Percentiles rank a stretch among this genome's conserved stretches.
phyloP scores from a whole-genome alignment of 2,113 vertebrate species.

The Caracal caracal region DNA sequence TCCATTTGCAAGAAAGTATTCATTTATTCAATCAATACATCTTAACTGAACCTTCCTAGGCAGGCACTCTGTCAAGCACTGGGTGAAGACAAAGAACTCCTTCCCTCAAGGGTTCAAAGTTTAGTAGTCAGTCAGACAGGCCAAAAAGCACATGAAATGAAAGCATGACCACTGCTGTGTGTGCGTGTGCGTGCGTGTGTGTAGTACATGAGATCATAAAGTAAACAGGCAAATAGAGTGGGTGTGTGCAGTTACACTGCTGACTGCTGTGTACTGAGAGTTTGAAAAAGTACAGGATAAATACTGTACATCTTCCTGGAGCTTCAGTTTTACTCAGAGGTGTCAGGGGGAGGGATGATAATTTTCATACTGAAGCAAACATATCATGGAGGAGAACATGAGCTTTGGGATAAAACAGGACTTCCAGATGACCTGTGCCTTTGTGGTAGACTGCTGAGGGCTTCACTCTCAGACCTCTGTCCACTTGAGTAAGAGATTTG shows the following conservation, averaged over 20 bases:
- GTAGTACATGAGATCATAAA: not conserved
- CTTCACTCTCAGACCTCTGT: not conserved
- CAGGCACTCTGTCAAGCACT: not conserved
- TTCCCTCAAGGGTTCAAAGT: not conserved
- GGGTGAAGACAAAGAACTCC: not conserved
- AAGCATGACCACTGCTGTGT: not conserved
- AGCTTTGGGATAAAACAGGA: not conserved
- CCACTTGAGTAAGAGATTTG: not conserved
- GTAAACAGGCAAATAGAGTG: not conserved
- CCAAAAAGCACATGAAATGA: not conserved
- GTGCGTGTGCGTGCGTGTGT: not conserved
- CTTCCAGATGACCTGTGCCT: not conserved
- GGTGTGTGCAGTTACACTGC: not conserved
- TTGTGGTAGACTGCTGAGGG: not conserved
- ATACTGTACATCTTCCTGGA: not conserved
- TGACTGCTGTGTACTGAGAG: not conserved
- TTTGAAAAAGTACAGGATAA: not conserved
- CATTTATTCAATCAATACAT: not conserved
- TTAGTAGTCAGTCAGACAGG: not conserved
- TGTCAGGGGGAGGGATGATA: not conserved
- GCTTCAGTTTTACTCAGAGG: not conserved
- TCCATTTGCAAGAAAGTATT: not conserved
- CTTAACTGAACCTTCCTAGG: not conserved
- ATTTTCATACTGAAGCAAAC: not conserved
- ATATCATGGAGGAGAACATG: not conserved